Evolutionary conservation across 2,888 invertebrate species (phyloP).

Genomic region (Lepeophtheirus nordmannii): DNA sequence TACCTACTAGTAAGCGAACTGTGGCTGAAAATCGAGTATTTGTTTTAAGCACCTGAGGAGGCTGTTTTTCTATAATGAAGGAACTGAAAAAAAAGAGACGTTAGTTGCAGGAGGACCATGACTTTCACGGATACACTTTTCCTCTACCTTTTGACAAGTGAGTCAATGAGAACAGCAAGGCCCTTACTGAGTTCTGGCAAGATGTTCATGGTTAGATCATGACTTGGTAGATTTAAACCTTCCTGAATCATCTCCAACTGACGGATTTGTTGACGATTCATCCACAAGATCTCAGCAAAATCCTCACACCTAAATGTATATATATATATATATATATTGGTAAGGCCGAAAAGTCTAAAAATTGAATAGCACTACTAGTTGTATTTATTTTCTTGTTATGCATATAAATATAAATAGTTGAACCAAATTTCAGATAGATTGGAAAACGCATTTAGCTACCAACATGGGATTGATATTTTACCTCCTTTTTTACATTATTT

Average conservation of each 20-base stretch:
- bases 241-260: constrained; percentile 46
- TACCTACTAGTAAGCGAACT: constrained; percentile 75
- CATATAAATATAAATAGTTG: too few species aligned
- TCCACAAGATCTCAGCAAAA: constrained; percentile 71
- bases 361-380: too few species aligned
- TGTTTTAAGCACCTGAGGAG: constrained; percentile 95
- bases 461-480: too few species aligned
- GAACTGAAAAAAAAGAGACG: constrained; percentile 42
- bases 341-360: too few species aligned
- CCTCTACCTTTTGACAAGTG: constrained; percentile 12
- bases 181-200: constrained; percentile 22
- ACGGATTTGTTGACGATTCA: constrained; percentile 62
- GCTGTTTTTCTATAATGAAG: constrained; percentile 91
- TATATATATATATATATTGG: too few species aligned
- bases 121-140: too few species aligned
- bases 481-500: too few species aligned
- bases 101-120: too few species aligned
- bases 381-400: too few species aligned
- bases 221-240: constrained; percentile 43
- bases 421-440: too few species aligned
- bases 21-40: constrained; percentile 87
- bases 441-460: too few species aligned
- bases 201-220: constrained; percentile 18
- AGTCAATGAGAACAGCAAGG: constrained; percentile 10
- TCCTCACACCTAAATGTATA: constrained; percentile 57